phyloP scores from a whole-genome alignment of 2,797 vertebrate genomes.

The Sphenopsis melanotis region DNA sequence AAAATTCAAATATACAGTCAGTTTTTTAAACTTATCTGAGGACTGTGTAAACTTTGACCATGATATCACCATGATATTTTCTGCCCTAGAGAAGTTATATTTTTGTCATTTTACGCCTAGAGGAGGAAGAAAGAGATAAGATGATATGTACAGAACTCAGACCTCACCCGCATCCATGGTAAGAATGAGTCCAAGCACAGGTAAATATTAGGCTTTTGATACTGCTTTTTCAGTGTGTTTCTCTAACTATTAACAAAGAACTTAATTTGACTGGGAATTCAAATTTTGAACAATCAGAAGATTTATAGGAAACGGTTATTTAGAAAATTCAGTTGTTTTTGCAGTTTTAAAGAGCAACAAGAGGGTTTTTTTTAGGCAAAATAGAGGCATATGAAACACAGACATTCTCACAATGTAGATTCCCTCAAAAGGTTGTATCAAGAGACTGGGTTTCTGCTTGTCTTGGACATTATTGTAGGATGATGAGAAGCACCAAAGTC shows the following conservation, averaged over 20 bases:
- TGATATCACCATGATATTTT: neutral
- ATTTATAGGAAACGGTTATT: neutral
- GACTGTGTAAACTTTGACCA: neutral
- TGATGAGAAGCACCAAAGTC: neutral
- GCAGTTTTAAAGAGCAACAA: neutral
- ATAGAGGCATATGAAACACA: neutral
- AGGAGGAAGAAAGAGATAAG: neutral
- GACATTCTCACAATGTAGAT: neutral
- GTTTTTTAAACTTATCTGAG: neutral
- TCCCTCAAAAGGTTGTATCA: neutral
- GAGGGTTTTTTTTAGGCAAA: neutral
- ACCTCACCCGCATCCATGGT: neutral
- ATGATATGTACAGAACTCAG: neutral
- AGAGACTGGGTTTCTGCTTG: neutral
- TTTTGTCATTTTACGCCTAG: neutral
- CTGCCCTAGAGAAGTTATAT: neutral
- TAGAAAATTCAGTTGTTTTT: neutral
- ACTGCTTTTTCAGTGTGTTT: neutral
- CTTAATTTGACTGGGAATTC: neutral
- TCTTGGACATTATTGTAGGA: neutral
- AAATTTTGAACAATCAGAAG: neutral
- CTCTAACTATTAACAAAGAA: neutral
- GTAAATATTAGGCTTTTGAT: neutral
- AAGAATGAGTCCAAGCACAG: neutral
- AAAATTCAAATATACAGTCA: neutral